A percentile compares a stretch with the other conserved stretches of the same genome.
Conservation (phyloP, 2,888 invertebrate genomes). For the Pheosia tremula region DNA sequence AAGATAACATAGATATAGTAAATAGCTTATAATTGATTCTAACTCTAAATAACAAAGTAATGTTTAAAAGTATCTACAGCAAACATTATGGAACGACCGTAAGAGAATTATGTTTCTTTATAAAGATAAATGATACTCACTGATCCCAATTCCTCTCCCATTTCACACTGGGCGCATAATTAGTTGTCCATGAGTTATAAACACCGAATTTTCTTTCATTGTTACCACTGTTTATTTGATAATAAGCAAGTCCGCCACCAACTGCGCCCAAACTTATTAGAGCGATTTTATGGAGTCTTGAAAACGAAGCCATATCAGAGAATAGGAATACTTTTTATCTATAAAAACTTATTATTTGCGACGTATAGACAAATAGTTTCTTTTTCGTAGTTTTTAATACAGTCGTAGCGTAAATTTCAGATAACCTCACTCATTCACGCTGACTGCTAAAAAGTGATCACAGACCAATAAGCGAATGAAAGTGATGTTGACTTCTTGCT, state of each 20-base stretch:
- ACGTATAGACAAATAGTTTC: not conserved
- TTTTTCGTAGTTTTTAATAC: too few species aligned
- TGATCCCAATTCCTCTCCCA: constrained; percentile 97
- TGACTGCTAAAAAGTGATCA: too few species aligned
- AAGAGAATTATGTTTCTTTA: not conserved
- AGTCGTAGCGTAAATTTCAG: not conserved
- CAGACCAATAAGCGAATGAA: too few species aligned
- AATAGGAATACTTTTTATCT: not conserved
- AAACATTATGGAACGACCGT: not conserved
- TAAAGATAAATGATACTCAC: constrained; percentile 73
- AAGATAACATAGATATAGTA: too few species aligned
- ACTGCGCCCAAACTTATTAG: constrained; percentile 86
- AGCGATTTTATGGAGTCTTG: constrained; percentile 83
- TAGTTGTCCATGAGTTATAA: constrained; percentile 88
- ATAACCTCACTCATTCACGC: not conserved
- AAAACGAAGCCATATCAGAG: constrained; percentile 78
- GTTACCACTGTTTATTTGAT: constrained; percentile 75
- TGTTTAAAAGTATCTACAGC: not conserved
- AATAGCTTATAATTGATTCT: too few species aligned
- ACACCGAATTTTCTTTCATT: constrained; percentile 76
- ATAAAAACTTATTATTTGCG: not conserved
- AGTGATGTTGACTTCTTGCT: too few species aligned
- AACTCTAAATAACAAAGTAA: too few species aligned
- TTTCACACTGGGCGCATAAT: constrained; percentile 86
- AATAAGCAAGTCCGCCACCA: constrained; percentile 87